A percentile compares a stretch with the other conserved stretches of the same genome.
Conservation (phyloP, 1,140 invertebrate species). For the Aricia agestis region DNA sequence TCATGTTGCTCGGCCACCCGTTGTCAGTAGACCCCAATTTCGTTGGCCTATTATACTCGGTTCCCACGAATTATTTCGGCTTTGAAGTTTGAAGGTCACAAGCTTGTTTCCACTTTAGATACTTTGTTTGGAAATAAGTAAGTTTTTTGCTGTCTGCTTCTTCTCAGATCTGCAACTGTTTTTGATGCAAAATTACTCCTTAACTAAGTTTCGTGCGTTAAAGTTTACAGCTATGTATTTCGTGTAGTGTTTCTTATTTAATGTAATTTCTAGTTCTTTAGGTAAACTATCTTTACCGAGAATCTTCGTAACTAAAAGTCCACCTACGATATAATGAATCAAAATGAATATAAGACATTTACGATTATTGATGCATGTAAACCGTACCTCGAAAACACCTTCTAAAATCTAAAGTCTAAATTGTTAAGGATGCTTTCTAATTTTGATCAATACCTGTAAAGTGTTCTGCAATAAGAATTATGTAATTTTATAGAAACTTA, state of each 20-base stretch:
- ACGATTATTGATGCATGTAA: too few species aligned
- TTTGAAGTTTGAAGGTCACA: slow-evolving; percentile 9
- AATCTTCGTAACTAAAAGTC: too few species aligned
- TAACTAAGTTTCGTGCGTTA: too few species aligned
- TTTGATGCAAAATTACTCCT: too few species aligned
- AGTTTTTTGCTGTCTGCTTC: neutral
- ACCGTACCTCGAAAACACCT: too few species aligned
- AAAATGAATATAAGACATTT: too few species aligned
- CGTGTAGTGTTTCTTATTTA: too few species aligned
- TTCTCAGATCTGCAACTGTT: neutral
- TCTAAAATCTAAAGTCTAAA: too few species aligned
- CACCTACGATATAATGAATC: too few species aligned
- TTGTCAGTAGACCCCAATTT: neutral
- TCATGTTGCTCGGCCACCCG: neutral
- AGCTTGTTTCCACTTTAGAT: neutral
- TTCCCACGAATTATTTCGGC: slow-evolving; percentile 14
- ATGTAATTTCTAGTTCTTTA: too few species aligned
- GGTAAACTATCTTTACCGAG: too few species aligned
- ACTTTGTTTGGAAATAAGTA: neutral
- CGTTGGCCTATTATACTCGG: neutral
- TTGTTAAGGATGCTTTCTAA: neutral
- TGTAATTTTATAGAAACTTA: neutral
- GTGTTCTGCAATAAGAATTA: neutral
- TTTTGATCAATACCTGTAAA: neutral
- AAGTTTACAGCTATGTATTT: too few species aligned